phyloP scores from a whole-genome alignment of 2,113 vertebrate genomes.

The Platanista minor region DNA sequence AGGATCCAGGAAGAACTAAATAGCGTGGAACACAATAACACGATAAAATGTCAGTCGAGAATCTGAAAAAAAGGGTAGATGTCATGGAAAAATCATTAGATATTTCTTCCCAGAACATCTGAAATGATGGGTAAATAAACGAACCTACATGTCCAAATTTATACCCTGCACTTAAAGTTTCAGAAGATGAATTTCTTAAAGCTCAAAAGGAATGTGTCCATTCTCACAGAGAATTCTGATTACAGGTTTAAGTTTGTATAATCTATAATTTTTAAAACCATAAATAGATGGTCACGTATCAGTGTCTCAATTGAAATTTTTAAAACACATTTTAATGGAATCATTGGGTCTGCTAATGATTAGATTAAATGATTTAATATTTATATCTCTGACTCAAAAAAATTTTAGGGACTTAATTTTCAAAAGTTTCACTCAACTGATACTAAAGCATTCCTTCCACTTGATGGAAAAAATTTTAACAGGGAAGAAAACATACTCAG shows the following conservation, averaged over 20 bases:
- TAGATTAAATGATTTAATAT: neutral
- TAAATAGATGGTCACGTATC: neutral
- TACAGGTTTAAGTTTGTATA: neutral
- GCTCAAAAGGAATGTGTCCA: neutral
- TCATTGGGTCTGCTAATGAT: neutral
- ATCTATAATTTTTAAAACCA: neutral
- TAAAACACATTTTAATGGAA: conserved; percentile 9
- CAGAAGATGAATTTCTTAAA: conserved; percentile 30
- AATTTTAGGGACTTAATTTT: neutral
- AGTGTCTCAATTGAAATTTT: neutral
- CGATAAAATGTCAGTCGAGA: conserved; percentile 51
- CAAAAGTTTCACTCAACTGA: neutral
- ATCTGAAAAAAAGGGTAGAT: conserved; percentile 67
- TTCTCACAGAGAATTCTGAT: neutral
- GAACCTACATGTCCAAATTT: conserved; percentile 16
- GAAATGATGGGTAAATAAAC: conserved; percentile 50
- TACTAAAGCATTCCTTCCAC: neutral
- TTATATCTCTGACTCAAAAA: neutral
- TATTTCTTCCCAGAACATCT: conserved; percentile 53
- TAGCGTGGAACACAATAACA: conserved; percentile 52
- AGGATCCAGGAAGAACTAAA: conserved; percentile 63
- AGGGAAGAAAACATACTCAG: neutral
- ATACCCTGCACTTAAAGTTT: neutral
- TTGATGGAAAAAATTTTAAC: neutral
- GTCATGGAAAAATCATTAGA: conserved; percentile 67